Evolutionary conservation across 2,113 vertebrate species (phyloP).

Genomic region (Corythoichthys intestinalis): DNA sequence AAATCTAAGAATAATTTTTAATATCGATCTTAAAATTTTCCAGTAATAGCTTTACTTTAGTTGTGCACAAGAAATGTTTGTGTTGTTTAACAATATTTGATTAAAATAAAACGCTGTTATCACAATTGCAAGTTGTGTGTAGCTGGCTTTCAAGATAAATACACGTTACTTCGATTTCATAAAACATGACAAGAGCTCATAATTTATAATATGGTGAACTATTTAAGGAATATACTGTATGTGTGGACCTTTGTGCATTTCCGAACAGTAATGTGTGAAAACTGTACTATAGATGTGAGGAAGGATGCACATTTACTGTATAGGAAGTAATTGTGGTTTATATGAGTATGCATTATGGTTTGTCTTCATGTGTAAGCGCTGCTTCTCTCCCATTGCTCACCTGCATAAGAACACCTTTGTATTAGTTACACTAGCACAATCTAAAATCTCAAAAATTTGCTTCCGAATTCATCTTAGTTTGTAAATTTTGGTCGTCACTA

Average conservation of each 20-base stretch:
- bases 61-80: background rate
- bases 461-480: background rate
- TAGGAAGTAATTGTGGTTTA: constrained; percentile 57
- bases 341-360: constrained; percentile 48
- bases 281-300: constrained; percentile 21
- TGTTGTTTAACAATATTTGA: background rate
- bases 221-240: constrained; percentile 8
- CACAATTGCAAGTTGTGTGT: background rate
- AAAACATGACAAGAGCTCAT: background rate
- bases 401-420: background rate
- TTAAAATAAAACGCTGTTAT: background rate
- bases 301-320: constrained; percentile 39
- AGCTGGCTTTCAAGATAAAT: no score
- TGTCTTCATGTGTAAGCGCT: constrained; percentile 24
- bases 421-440: background rate
- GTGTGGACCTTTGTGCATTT: constrained; percentile 7
- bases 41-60: no score
- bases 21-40: no score
- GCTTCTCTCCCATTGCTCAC: background rate
- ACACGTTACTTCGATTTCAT: background rate
- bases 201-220: constrained; percentile 24
- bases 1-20: no score
- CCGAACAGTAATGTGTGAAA: constrained; percentile 9
- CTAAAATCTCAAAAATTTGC: no score
- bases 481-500: background rate